Percentiles rank a stretch among this genome's conserved stretches.
phyloP scores from a whole-genome alignment of 2,797 vertebrate species.

The Lateolabrax maculatus region DNA sequence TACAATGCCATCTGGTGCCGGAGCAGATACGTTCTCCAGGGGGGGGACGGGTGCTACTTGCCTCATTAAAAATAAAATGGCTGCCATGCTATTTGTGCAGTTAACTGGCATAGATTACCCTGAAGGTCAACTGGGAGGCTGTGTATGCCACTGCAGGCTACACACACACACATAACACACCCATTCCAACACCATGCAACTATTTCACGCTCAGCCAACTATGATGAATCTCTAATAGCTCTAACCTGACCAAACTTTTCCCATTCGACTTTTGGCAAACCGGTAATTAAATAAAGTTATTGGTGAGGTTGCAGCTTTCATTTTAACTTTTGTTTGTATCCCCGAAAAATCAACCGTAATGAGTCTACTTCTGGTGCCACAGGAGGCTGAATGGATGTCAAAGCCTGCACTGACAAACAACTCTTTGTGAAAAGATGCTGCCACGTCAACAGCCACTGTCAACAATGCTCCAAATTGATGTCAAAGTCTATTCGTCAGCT shows the following conservation, averaged over 20 bases:
- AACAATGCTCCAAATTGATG: slow-evolving; percentile 49
- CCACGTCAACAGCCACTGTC: slow-evolving; percentile 25
- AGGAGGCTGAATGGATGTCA: slow-evolving; percentile 5
- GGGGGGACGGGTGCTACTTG: slow-evolving; percentile 1
- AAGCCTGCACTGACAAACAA: slow-evolving; percentile 5
- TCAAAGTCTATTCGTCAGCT: slow-evolving; percentile 45
- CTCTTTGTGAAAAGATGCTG: slow-evolving; percentile 15
- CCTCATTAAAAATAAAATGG: slow-evolving; percentile 61
- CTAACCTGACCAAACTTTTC: slow-evolving; percentile 17
- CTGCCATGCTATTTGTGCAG: slow-evolving; percentile 46
- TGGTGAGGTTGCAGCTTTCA: neutral
- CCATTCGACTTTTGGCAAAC: neutral
- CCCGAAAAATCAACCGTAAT: neutral
- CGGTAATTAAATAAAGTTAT: slow-evolving; percentile 13
- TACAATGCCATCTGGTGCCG: slow-evolving; percentile 48
- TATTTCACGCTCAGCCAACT: slow-evolving; percentile 45
- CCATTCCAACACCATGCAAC: slow-evolving; percentile 16
- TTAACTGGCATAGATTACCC: slow-evolving; percentile 42
- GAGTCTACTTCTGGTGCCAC: neutral
- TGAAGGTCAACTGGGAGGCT: slow-evolving; percentile 51
- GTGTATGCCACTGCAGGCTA: slow-evolving; percentile 24
- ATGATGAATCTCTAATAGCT: slow-evolving; percentile 37
- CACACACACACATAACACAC: slow-evolving; percentile 7
- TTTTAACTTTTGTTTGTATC: neutral
- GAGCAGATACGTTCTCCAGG: slow-evolving; percentile 11